Evolutionary conservation across 2,888 invertebrate species (phyloP).

Genomic region (Melieria picta): DNA sequence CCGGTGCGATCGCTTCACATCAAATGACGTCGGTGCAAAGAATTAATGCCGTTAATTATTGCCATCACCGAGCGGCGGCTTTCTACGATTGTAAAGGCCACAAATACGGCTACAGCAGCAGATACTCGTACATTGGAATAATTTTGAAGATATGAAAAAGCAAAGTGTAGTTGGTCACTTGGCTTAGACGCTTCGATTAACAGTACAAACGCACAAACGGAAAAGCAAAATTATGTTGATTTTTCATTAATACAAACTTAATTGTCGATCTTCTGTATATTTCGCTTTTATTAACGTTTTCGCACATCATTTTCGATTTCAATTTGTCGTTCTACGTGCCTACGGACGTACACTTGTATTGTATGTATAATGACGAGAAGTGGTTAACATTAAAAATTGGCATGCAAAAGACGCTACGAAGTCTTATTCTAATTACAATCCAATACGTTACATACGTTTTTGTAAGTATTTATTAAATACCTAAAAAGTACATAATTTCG

Average conservation of each 20-base stretch:
- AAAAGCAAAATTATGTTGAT: too few relatives aligned
- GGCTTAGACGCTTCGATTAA: too few relatives aligned
- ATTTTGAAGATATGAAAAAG: too few relatives aligned
- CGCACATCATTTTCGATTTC: not conserved
- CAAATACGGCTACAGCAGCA: too few relatives aligned
- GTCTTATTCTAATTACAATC: not conserved
- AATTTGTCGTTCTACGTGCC: constrained; percentile 11
- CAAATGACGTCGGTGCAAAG: constrained; percentile 21
- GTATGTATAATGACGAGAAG: constrained; percentile 12
- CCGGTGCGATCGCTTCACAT: not conserved
- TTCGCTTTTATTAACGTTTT: not conserved
- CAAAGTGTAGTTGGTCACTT: too few relatives aligned
- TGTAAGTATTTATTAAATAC: not conserved
- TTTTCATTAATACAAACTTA: not conserved
- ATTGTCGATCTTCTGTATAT: constrained; percentile 29
- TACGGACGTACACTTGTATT: constrained; percentile 9
- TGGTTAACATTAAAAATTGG: constrained; percentile 37
- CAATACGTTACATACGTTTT: not conserved
- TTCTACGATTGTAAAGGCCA: constrained; percentile 13
- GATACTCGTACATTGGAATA: too few relatives aligned
- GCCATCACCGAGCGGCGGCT: constrained; percentile 24
- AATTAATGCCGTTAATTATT: constrained; percentile 38
- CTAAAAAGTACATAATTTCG: not conserved
- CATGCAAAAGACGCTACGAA: constrained; percentile 26
- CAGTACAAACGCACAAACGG: too few relatives aligned